phyloP scores from a whole-genome alignment of 1,140 invertebrate genomes.

The Pachypeltis micranthus region DNA sequence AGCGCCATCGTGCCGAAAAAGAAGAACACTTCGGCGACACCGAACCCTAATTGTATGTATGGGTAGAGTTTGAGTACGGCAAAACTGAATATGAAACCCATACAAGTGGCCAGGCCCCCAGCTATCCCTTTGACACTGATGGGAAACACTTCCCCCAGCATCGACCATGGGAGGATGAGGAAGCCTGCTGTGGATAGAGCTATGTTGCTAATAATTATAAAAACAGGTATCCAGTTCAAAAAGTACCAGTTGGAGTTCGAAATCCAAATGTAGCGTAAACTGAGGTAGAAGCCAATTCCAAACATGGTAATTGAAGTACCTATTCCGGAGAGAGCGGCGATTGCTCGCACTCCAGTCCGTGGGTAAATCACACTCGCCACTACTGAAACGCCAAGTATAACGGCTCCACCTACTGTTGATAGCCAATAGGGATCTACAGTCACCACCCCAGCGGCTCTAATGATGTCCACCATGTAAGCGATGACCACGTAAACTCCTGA shows the following conservation, averaged over 20 bases:
- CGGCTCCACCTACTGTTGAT: constrained; percentile 38
- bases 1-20: constrained; percentile 55
- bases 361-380: constrained; percentile 40
- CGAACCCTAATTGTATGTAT: constrained; percentile 41
- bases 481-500: constrained; percentile 51
- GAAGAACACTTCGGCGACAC: constrained; percentile 51
- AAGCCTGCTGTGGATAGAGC: constrained; percentile 42
- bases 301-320: constrained; percentile 44
- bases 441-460: constrained; percentile 38
- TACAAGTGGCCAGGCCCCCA: constrained; percentile 48
- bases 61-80: constrained; percentile 60
- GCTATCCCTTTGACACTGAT: constrained; percentile 42
- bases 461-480: constrained; percentile 52
- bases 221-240: constrained; percentile 37
- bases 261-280: not conserved
- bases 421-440: constrained; percentile 29
- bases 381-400: constrained; percentile 41
- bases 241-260: constrained; percentile 11
- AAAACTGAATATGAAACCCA: constrained; percentile 59
- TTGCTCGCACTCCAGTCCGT: constrained; percentile 39
- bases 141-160: constrained; percentile 40
- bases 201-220: constrained; percentile 40
- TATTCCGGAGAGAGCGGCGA: constrained; percentile 41
- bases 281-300: constrained; percentile 38
- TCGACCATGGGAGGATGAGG: constrained; percentile 49